Base-by-base conservation (phyloP, 2,113 vertebrate species). In the Calidris pugnax region DNA sequence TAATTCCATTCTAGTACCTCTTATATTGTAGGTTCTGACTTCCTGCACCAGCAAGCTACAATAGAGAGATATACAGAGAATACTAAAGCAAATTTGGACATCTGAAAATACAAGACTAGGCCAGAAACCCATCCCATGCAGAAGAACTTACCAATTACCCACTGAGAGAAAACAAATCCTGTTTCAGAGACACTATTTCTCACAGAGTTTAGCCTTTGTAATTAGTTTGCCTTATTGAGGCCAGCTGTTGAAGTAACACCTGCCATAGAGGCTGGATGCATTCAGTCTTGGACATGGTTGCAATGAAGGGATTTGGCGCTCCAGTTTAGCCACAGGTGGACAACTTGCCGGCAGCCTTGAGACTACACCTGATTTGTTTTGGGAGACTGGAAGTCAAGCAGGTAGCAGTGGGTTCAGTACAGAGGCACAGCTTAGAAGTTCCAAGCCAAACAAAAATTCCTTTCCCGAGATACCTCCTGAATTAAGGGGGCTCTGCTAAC, bases 181-280 rank as follows among this genome's bases (percentile, higher is more conserved):
- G 83, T 95, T 95, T 87, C 77, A 90, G 79, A 92, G 75, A 48
- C 41, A 67, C 47, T 91, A 47, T 68, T 91, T 94, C 71, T 95
- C 81, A 48, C 41, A 85, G 74, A 79, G 63, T 86, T 85, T 90
- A 59, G 67, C 28, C 41, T 92, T 91, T 94, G 47, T 94, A 89
- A 92, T 90, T 92, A 88, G 67, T 90, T 96, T 87, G 55, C 50
- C 30, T 95, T 96, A 56, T 48, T 86, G 81, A 95, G 75, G 73
- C 63, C 86, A 82, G 69, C 80, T 94, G 79, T 94, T 93, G 87
- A 90, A 93, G 39, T 94, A 79, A 69, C 59, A 87, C n/a, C 43
- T 96, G 51, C 69, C 51, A 55, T 69, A 37, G 56, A 93, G 35
- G 28, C 39, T 66, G 63, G 57, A 81, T 81, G 59, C 35, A 55